Evolutionary conservation across 1,140 invertebrate genomes (phyloP), one percentile per base, ranked within the genome.

Genomic region (Tetranychus urticae): DNA sequence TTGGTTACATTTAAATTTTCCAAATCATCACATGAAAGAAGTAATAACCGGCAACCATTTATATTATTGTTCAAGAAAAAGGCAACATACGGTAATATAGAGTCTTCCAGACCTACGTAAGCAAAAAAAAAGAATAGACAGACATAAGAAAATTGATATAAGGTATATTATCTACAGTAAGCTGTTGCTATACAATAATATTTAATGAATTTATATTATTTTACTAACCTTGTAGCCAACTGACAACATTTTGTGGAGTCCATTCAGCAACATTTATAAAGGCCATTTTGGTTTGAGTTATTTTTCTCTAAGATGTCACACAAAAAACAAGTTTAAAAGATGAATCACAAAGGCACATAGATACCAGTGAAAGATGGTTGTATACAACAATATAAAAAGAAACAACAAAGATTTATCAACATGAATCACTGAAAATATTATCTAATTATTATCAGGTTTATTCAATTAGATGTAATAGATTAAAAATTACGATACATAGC

Each of bases 231-330:
- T 85, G 83, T 62, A 91, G 74, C 88, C 88, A 93, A 70, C 90
- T 86, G 63, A 82, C 86, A 61, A 91, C 87, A 79, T 91, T 85
- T 68, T 88, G 84, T n/a, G 85, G 81, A 65, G 83, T 83, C 88
- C 88, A 93, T 76, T 89, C 86, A 63, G 81, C 83, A 65, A 91
- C 83, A 75, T 89, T 88, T 67, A 89, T 81, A 46, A 68, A 68
- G 35, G 68, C 68, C 68, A 68, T 68, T 35, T 12, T 52, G 48
- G 39, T 42, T 42, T 23, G 23, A 23, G 23, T 23, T 23, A 42
- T 6, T 42, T 42, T 5, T 42, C 39, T 42, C 10, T 6, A 42
- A 42, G 10, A 42, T 42, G 10, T 42, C 39, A 6, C 39, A 42
- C 39, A 42, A 42, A 42, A 10, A 42, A 42, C 39, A 42, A 42